phyloP scores from a whole-genome alignment of 2,888 invertebrate species.

The Drosophila fungiperda region DNA sequence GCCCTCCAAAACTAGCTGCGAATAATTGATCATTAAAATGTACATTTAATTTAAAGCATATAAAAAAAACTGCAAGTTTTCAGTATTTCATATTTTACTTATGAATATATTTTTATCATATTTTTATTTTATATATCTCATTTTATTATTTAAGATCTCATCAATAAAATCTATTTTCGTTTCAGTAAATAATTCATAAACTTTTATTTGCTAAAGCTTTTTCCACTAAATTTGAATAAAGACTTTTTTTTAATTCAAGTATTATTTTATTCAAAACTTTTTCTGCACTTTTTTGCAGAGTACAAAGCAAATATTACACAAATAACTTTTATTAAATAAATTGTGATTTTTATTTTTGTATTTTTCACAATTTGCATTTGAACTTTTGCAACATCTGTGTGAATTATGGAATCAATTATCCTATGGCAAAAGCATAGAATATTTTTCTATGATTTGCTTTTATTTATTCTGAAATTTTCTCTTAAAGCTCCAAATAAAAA shows the following conservation, averaged over 20 bases:
- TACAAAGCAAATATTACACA: not conserved
- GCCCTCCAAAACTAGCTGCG: not conserved
- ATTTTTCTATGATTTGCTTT: not conserved
- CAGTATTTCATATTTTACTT: not conserved
- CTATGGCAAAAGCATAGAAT: not conserved
- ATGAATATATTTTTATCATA: not conserved
- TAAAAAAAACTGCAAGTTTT: not conserved
- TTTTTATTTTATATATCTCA: not conserved
- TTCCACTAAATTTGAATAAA: not conserved
- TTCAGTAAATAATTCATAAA: not conserved
- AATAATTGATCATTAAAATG: not conserved
- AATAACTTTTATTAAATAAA: not conserved
- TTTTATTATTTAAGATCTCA: not conserved
- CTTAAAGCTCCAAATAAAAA: not conserved
- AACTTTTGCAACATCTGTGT: not conserved
- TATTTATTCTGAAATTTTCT: not conserved
- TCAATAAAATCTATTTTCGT: not conserved
- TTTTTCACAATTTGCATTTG: not conserved
- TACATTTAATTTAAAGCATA: not conserved
- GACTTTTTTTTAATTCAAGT: not conserved
- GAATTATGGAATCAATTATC: not conserved
- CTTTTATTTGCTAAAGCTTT: not conserved
- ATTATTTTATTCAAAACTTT: not conserved
- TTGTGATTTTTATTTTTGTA: not conserved
- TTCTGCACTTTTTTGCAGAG: not conserved